Evolutionary conservation across 37 sponge, comb jelly and placozoan species (phyloP), one percentile per base, ranked within the genome.

Genomic region (Beroe forskalii): DNA sequence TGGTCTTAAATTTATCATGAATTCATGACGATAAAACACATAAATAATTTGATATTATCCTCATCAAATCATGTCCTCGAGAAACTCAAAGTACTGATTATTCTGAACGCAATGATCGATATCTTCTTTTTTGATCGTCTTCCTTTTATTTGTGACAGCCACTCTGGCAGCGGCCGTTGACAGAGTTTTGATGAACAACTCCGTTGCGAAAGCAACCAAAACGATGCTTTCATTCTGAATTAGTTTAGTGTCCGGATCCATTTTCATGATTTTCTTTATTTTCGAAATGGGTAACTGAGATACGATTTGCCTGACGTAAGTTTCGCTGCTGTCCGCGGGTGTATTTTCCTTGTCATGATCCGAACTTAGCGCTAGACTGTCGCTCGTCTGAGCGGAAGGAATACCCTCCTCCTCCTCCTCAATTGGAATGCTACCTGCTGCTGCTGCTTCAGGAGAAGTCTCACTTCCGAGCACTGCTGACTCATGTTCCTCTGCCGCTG

Each of bases 51-150:
- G n/a, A n/a, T n/a, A n/a, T n/a, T n/a, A n/a, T n/a, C n/a, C n/a
- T n/a, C n/a, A n/a, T 80, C 48, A 80, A n/a, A 80, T 1, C 86
- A 80, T 80, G 22, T 80, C 86, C 40, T 80, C 86, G 27, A 80
- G 86, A 80, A 80, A 80, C 40, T 80, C 86, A 23, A 80, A 44
- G 86, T 41, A 44, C 8, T 44, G 38, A 25, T 42, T 38, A 37
- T 41, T 80, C n/a, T 23, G 44, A 42, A 43, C 28, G 48, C 86
- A 80, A 0, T 8, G 12, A 19, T 80, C 86, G 24, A 80, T 80
- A 23, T 80, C 86, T 4, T 80, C 86, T 37, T 43, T 80, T 25
- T 80, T 80, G 0, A 80, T 80, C 25, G 86, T 80, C 40, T 80
- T 80, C 28, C 86, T 35, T 24, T 80, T 80, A 25, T 80, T 80